Evolutionary conservation across 1,140 invertebrate species (phyloP), one percentile per base, ranked within the genome.

Genomic region (Semibalanus balanoides): DNA sequence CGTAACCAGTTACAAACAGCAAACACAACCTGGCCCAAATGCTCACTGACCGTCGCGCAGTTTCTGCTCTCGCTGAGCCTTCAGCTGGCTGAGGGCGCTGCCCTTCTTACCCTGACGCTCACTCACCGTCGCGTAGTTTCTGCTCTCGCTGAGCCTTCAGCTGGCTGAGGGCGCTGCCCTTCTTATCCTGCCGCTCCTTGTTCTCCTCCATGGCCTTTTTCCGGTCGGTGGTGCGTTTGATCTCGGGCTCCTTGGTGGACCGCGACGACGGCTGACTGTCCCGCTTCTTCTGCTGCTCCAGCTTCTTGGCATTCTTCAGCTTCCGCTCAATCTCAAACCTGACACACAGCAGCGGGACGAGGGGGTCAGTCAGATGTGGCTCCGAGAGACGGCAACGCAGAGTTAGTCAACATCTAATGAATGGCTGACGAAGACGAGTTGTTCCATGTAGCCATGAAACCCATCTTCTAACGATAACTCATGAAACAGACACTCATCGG

Each of bases 241-340:
- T 28, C 28, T 89, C 88, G 75, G 85, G 84, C 80, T 89, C 88
- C 74, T 77, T 74, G 51, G 75, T 88, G 9, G 82, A 85, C 78
- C 87, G 9, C 3, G n/a, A n/a, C n/a, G 70, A 3, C n/a, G 28
- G 70, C n/a, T 22, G 70, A 1, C n/a, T 11, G 11, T 83, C 83
- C 76, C 87, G 87, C 77, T 86, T 85, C 79, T 89, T 90, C 75
- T 89, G 89, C 79, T 91, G 85, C 83, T 93, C 92, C 69, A 91
- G 89, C 77, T 94, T 93, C 76, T 91, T 92, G 0, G 92, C 93
- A 79, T 94, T 86, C 74, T 93, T 87, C 14, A 99, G 83, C 83
- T 98, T 98, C 77, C 96, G 92, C 81, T 98, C 94, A 76, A 98
- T 98, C 83, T 98, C 96, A 90, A 97, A 98, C 82, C 95, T 92